These are phyloP conservation scores for Trinectes maculatus DNA, from an alignment of 2,113 vertebrate genomes.

Conservation along the genomic window DNA sequence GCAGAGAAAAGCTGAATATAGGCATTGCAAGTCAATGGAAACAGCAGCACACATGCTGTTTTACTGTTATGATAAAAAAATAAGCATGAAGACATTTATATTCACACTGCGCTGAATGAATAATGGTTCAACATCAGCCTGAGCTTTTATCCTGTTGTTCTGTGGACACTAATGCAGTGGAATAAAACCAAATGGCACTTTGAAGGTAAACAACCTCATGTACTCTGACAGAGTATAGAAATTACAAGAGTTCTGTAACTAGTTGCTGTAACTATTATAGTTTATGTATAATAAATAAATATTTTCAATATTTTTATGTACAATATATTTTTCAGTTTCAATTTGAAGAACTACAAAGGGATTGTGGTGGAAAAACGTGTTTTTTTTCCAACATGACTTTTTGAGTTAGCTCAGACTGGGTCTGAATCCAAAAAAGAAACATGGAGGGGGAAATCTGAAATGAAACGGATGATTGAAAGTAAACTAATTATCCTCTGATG, in stretches of 20 bases:
- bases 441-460: background rate
- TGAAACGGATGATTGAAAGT: conserved; percentile 7
- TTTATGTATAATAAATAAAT: no score
- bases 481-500: conserved; percentile 14
- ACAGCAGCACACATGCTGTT: background rate
- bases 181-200: background rate
- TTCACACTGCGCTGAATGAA: background rate
- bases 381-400: no score
- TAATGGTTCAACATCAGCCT: background rate
- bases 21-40: background rate
- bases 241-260: no score
- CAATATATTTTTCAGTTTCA: no score
- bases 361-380: no score
- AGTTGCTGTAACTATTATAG: no score
- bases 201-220: background rate
- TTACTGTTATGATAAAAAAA: background rate
- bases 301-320: no score
- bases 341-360: no score
- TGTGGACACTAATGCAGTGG: background rate
- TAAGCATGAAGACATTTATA: background rate
- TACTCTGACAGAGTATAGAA: no score
- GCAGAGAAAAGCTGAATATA: background rate
- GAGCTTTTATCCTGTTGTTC: background rate
- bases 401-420: no score
- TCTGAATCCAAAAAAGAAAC: conserved; percentile 1